Conservation (phyloP, 2,888 invertebrate species). For the Apoderus coryli region DNA sequence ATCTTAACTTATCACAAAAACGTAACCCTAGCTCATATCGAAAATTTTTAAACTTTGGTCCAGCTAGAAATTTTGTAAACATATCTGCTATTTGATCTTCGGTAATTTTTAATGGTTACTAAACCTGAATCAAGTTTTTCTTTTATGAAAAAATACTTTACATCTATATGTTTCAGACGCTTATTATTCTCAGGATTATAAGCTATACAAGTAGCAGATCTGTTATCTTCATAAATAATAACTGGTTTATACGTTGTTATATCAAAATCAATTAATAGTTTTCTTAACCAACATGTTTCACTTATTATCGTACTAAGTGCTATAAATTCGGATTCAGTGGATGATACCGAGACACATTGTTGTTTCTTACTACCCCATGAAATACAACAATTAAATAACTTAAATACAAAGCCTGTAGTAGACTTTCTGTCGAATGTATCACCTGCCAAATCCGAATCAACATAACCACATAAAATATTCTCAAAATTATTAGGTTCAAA, state of each 20-base stretch:
- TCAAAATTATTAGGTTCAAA: constrained; percentile 6
- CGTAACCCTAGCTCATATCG: constrained; percentile 6
- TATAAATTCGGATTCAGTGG: constrained; percentile 21
- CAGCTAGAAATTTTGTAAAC: constrained; percentile 11
- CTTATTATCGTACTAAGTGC: constrained; percentile 19
- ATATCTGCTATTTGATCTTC: constrained; percentile 14
- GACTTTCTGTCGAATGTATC: constrained; percentile 9
- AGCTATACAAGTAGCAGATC: constrained; percentile 9
- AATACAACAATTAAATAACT: constrained; percentile 19
- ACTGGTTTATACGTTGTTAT: constrained; percentile 6
- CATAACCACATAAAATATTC: constrained; percentile 6
- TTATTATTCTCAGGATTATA: constrained; percentile 14
- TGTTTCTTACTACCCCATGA: constrained; percentile 23
- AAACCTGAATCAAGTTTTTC: constrained; percentile 12
- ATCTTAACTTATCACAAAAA: too few relatives aligned
- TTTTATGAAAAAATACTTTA: constrained; percentile 12
- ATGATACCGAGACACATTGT: constrained; percentile 12
- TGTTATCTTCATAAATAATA: constrained; percentile 11
- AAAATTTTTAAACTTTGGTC: constrained; percentile 9
- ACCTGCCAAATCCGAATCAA: constrained; percentile 8
- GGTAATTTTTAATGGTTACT: constrained; percentile 10
- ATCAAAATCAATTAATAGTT: constrained; percentile 13
- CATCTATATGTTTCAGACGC: constrained; percentile 13
- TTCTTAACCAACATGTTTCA: constrained; percentile 22
- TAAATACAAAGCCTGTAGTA: constrained; percentile 20